Base-by-base conservation (phyloP, 2,888 invertebrate genomes). In the Drosophila paramelanica region DNA sequence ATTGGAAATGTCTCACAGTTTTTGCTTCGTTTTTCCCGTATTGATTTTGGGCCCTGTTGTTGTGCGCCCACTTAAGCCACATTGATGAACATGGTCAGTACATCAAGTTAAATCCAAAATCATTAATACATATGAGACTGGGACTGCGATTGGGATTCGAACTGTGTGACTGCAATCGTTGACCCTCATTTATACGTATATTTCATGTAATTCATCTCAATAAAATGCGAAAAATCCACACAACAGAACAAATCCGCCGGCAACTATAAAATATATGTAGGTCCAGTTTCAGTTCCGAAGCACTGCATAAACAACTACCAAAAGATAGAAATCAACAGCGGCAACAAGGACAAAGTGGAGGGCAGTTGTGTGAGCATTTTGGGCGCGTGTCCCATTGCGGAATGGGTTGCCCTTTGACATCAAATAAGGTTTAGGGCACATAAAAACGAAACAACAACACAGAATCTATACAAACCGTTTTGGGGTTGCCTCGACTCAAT, bases 121-220 rank as follows among this genome's bases (percentile, higher is more conserved):
- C 83, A 83, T 88, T 86, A 88, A 86, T 82, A 82, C 73, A 81
- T 71, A 79, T 81, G 69, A 73, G 61, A 56, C 51, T 41, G 7
- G 31, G 55, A 47, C 38, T 31, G 56, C 36, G 33, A 58, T 49
- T 68, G 46, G 52, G 1, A 14, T 43, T 42, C 14, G 31, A 17
- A 46, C 51, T 53, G 55, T 53, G 55, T 33, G 27, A 41, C 39
- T 51, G 58, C 57, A 56, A 55, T 50, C 62, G 60, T 71, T 79
- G 87, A 87, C 87, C 82, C 84, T 81, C 87, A 82, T 86, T 82
- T 80, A 77, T 77, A 76, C 83, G 66, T 59, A 79, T 59, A 59
- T 73, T 67, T 60, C 62, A 68, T 84, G 85, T 84, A 88, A 84
- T 84, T 84, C 84, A 88, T 84, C 88, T 84, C 85, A 84, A 84